Evolutionary conservation across 2,888 invertebrate species (phyloP).

Genomic region (Cataglyphis cursor): DNA sequence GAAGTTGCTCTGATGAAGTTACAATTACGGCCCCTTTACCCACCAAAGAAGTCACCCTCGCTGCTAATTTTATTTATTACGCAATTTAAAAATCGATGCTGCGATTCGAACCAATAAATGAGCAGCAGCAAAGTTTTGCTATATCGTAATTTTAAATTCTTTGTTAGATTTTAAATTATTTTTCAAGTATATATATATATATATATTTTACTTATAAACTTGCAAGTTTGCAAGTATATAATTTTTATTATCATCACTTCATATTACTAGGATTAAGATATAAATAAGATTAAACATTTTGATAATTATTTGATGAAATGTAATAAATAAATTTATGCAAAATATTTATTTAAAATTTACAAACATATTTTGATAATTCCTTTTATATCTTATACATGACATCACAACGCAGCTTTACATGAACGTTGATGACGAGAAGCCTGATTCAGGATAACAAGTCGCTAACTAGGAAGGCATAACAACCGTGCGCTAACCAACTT

Average conservation of each 20-base stretch:
- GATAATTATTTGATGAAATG: background rate
- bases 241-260: background rate
- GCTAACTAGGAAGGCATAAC: constrained; percentile 80
- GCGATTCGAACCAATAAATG: constrained; percentile 76
- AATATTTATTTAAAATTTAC: background rate
- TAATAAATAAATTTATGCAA: background rate
- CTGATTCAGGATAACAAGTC: constrained; percentile 78
- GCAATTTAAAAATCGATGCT: constrained; percentile 86
- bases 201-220: background rate
- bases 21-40: constrained; percentile 76
- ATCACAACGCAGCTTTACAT: constrained; percentile 23
- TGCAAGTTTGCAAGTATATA: background rate
- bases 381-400: constrained; percentile 16
- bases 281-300: background rate
- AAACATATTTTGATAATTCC: background rate
- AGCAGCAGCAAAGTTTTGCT: constrained; percentile 34
- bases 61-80: constrained; percentile 86
- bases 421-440: constrained; percentile 61
- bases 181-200: background rate
- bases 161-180: constrained; percentile 6
- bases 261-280: background rate
- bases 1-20: constrained; percentile 85
- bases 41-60: constrained; percentile 81
- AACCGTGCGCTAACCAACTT: constrained; percentile 81
- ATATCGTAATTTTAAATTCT: background rate